Conservation (phyloP, 2,888 invertebrate genomes). For the Drosophila monieri region DNA sequence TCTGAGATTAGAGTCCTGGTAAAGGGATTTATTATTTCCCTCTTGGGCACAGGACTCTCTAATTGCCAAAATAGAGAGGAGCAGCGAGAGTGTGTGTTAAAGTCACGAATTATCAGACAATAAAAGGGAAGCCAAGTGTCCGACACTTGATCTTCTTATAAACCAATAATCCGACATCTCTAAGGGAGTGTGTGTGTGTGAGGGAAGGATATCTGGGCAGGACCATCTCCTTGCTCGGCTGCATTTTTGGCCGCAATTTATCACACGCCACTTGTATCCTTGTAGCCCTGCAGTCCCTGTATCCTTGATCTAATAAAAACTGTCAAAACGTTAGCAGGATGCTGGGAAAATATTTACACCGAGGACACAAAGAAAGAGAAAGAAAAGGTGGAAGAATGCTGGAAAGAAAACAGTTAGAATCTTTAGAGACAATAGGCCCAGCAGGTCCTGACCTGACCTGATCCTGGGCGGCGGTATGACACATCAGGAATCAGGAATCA, state of each 20-base stretch:
- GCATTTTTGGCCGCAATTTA: conserved; percentile 67
- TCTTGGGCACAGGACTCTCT: conserved; percentile 10
- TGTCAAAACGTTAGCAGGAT: conserved; percentile 80
- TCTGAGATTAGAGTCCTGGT: not conserved
- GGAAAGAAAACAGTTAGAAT: conserved; percentile 57
- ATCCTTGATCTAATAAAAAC: conserved; percentile 76
- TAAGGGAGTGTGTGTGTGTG: not conserved
- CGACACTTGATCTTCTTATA: conserved; percentile 33
- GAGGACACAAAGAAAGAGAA: conserved; percentile 13
- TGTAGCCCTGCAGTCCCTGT: conserved; percentile 54
- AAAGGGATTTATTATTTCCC: conserved; percentile 20
- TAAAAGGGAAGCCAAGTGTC: conserved; percentile 31
- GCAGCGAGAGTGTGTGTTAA: conserved; percentile 10
- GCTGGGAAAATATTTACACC: conserved; percentile 47
- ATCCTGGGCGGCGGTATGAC: conserved; percentile 74
- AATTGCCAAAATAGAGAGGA: conserved; percentile 13
- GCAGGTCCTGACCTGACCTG: conserved; percentile 23
- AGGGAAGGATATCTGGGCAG: conserved; percentile 14
- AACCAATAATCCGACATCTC: not conserved
- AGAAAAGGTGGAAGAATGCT: conserved; percentile 1
- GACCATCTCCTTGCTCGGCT: conserved; percentile 28
- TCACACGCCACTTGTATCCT: conserved; percentile 74
- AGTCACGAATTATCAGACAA: conserved; percentile 37
- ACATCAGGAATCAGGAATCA: conserved; percentile 64
- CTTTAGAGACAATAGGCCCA: conserved; percentile 51